phyloP scores from a whole-genome alignment of 2,888 invertebrate genomes.

The Eupithecia subfuscata region DNA sequence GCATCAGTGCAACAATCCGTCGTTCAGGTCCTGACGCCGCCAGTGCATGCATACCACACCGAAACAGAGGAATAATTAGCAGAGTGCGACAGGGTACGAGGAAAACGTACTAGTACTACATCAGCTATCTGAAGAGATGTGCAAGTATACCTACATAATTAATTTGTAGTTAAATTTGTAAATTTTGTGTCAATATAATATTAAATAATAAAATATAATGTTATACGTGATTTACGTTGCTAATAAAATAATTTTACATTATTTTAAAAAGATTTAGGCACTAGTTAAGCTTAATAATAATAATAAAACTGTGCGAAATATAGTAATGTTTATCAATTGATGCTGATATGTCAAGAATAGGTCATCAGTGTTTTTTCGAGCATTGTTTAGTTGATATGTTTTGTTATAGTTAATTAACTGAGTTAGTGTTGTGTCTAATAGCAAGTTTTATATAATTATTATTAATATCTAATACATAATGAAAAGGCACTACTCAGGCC shows the following conservation, averaged over 20 bases:
- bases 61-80: conserved; percentile 72
- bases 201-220: not conserved
- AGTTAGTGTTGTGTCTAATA: conserved; percentile 61
- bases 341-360: conserved; percentile 28
- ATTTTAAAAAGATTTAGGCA: conserved; percentile 45
- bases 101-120: conserved; percentile 16
- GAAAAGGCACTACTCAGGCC: conserved; percentile 82
- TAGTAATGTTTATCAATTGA: not conserved
- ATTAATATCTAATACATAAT: conserved; percentile 54
- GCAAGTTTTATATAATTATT: conserved; percentile 28
- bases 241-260: not conserved
- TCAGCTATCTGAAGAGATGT: conserved; percentile 20
- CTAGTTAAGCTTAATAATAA: conserved; percentile 41
- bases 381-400: conserved; percentile 20
- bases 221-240: not conserved
- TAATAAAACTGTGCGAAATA: not conserved
- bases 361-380: conserved; percentile 8
- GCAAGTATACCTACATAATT: conserved; percentile 11
- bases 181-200: not conserved
- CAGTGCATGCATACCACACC: conserved; percentile 79
- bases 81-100: conserved; percentile 57
- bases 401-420: conserved; percentile 42
- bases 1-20: conserved; percentile 79
- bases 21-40: conserved; percentile 80
- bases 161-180: not conserved